Evolutionary conservation across 2,888 invertebrate species (phyloP), one percentile per base, ranked within the genome.

Genomic region (Pterostichus niger): DNA sequence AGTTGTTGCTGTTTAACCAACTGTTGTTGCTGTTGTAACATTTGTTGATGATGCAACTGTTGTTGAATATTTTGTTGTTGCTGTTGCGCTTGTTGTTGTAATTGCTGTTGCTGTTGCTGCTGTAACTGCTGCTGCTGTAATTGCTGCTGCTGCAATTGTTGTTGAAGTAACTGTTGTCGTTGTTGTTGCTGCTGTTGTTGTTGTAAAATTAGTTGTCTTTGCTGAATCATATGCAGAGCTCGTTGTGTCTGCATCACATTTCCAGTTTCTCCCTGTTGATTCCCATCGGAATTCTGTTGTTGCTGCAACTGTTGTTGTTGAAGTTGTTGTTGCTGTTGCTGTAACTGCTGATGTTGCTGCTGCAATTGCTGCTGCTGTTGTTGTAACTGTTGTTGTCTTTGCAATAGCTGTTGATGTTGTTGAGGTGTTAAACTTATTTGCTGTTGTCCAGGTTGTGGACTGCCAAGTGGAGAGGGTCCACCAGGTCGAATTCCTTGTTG

Each of bases 81-180:
- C 59, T 86, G 87, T 54, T 87, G 85, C 33, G 86, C 85, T 56
- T 86, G 86, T 73, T 83, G 84, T 24, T 84, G 82, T 35, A 84
- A 84, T 52, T 83, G 52, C 59, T 87, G 86, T 40, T 85, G 83
- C 54, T 88, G 44, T 11, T 81, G 81, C 10, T 68, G 68, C 49
- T 71, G 73, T 7, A 24, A 31, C 15, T 77, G 77, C 44, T 59
- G 84, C 82, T 88, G 88, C 73, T 88, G 88, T 71, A 87, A 87
- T 71, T 91, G 90, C 0, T 89, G 89, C 86, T 92, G 91, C 85
- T 92, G 88, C 83, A 88, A 92, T 33, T 90, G 88, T 92, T 92
- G 2, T 91, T 91, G 86, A 91, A 91, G 44, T 83, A 84, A 75
- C 85, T 84, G 82, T 49, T 84, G 84, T 24, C 84, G 84, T 56